Base-by-base conservation (phyloP, 2,113 vertebrate genomes). In the Ophthalmolycus amberensis region DNA sequence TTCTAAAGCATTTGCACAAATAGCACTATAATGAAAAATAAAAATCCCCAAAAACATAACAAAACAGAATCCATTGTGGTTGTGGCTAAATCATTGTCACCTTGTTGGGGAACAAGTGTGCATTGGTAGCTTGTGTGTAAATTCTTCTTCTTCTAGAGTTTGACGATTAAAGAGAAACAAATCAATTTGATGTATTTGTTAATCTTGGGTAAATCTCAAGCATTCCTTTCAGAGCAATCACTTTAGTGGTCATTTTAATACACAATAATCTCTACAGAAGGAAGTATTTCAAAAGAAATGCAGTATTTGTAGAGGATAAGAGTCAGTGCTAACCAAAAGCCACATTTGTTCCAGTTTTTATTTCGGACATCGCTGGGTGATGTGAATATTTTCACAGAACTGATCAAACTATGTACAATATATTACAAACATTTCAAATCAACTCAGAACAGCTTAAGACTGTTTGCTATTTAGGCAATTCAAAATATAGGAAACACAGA, bases 1-100 rank as follows among this genome's bases (percentile, higher is more conserved):
- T 93, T 94, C 83, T 78, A 93, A 91, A 90, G 72, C 74, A 80
- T 85, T 90, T 82, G 32, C 69, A 88, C 78, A 89, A 86, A 90
- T 60, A 82, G 42, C 71, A 84, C 72, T 59, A 70, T 59, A 81
- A 79, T 73, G 38, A 74, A 88, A 84, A 77, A 77, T 72, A 75
- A 88, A 69, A 65, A 34, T 34, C 66, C 6, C 10, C 0, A 34
- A 74, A 83, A 80, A 75, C 54, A 27, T 11, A 56, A 56, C 8
- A 71, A 68, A 74, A 83, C 6, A 74, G 69, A 74, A 83, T 66
- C 54, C 25, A 75, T n/a, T 18, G 48, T 83, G 63, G 42, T 29
- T 4, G 27, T 79, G 69, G 59, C 46, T 75, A 80, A 71, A 77
- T 82, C 58, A 73, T 69, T 71, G 83, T 89, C 54, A 76, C 52